Evolutionary conservation across 2,113 vertebrate genomes (phyloP), one percentile per base, ranked within the genome.

Genomic region (Todiramphus saurophagus): DNA sequence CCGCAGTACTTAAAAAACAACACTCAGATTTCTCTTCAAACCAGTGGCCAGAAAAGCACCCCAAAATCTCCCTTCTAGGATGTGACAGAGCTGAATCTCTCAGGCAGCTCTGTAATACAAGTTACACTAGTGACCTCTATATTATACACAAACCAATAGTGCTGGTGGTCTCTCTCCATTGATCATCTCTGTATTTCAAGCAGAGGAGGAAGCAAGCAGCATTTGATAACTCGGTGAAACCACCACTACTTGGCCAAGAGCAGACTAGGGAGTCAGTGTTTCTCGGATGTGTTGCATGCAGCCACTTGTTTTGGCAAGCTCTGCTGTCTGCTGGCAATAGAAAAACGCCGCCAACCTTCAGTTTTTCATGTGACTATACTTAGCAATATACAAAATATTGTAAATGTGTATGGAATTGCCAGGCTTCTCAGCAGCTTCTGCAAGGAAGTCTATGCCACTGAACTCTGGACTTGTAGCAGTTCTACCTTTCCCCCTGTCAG

Each of bases 1-100:
- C 43, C 23, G 53, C 73, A 69, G 28, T 86, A 90, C 84, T 93
- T 96, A 92, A 92, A 89, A 81, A 93, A 92, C 83, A 83, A 28
- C 33, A 58, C 43, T 83, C 6, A 1, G 20, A 70, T 63, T 95
- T 63, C 63, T 90, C 51, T 92, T 90, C 66, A 90, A 51, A 88
- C 30, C 28, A 44, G 27, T 10, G 48, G 21, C 66, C 66, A 53
- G 62, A 75, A 86, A 83, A 83, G 16, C 56, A 77, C 8, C 30
- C 18, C 33, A 72, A 67, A 77, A 66, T 41, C 73, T 74, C 21
- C 53, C 25, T 82, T 86, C 53, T 27, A 39, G n/a, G 30, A 70
- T 3, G 7, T 43, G 44, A 87, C 17, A 81, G 33, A 76, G 53
- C 37, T 43, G 7, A 50, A 69, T 55, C 30, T 43, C 60, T 58